Evolutionary conservation across 64 coral and sea anemone genomes (phyloP).

Genomic region (Montipora foliosa): DNA sequence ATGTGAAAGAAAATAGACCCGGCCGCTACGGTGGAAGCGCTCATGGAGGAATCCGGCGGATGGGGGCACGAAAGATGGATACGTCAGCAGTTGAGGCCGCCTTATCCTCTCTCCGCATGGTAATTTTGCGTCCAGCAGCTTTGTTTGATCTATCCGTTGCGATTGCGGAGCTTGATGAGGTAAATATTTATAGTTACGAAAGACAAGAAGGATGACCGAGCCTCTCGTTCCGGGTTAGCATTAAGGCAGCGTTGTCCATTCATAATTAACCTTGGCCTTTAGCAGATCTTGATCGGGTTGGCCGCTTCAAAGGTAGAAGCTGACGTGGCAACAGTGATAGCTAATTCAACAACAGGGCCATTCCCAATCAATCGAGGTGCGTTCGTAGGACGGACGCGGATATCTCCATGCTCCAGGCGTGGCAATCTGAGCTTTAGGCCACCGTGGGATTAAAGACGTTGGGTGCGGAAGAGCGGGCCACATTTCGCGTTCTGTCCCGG

Average conservation of each 20-base stretch:
- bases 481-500: background rate
- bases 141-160: too few relatives aligned
- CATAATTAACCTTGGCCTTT: background rate
- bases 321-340: background rate
- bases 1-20: too few relatives aligned
- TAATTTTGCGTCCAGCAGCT: too few relatives aligned
- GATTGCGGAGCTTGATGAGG: too few relatives aligned
- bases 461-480: background rate
- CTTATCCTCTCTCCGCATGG: too few relatives aligned
- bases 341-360: background rate
- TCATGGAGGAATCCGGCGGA: background rate
- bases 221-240: background rate
- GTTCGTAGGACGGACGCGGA: background rate
- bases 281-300: background rate
- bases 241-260: background rate
- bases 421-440: background rate
- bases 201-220: background rate
- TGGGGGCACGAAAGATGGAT: background rate
- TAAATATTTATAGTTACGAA: too few relatives aligned
- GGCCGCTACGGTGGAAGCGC: too few relatives aligned
- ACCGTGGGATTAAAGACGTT: background rate
- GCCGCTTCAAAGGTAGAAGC: background rate
- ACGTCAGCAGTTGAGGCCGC: too few relatives aligned
- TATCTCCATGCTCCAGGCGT: background rate
- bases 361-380: background rate